These are phyloP conservation scores for Zaprionus capensis DNA, from an alignment of 1,140 invertebrate genomes.

Conservation along the genomic window DNA sequence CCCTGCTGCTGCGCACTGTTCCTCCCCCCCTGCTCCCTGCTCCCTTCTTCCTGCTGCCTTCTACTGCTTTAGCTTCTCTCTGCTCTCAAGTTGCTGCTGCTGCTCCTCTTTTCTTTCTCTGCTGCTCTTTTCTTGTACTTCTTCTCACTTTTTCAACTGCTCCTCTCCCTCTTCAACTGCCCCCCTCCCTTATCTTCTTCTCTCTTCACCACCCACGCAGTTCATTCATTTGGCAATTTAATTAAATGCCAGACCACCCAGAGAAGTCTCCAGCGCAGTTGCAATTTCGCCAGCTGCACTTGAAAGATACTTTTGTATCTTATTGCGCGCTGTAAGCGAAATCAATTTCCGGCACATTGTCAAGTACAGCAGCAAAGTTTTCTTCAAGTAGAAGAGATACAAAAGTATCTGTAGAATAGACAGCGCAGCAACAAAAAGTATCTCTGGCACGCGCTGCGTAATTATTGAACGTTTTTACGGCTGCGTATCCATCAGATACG, in stretches of 20 bases:
- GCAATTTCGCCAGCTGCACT: constrained; percentile 35
- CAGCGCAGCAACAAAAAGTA: constrained; percentile 25
- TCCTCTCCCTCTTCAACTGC: not conserved
- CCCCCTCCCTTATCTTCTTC: not conserved
- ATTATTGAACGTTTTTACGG: constrained; percentile 47
- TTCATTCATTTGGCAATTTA: constrained; percentile 47
- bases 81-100: not conserved
- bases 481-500: constrained; percentile 61
- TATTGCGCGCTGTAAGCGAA: constrained; percentile 38
- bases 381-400: constrained; percentile 5
- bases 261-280: constrained; percentile 18
- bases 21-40: too few relatives aligned
- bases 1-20: too few relatives aligned
- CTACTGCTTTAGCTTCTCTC: too few relatives aligned
- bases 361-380: constrained; percentile 35
- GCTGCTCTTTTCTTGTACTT: not conserved
- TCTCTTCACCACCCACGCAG: constrained; percentile 36
- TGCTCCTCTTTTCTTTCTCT: not conserved
- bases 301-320: constrained; percentile 59
- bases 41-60: too few relatives aligned
- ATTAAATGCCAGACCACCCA: constrained; percentile 53
- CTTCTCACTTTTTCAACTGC: not conserved
- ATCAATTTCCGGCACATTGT: constrained; percentile 73
- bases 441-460: constrained; percentile 61
- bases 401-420: constrained; percentile 29